Percentiles rank a stretch among this genome's conserved stretches.
phyloP scores from a whole-genome alignment of 2,797 vertebrate genomes.

The Potorous gilbertii region DNA sequence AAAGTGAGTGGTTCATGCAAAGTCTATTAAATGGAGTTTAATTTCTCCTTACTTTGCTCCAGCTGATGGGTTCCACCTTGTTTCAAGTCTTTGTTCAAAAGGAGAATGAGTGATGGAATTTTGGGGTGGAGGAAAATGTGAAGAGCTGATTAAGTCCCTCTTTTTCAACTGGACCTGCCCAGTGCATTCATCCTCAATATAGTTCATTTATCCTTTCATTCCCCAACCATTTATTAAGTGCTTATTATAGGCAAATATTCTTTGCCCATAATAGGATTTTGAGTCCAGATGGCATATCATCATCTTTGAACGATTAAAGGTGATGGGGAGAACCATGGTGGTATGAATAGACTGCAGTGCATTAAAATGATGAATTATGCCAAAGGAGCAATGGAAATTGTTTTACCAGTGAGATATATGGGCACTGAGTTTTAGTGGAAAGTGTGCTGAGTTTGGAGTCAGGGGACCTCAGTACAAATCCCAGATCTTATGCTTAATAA shows the following conservation, averaged over 20 bases:
- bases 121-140: background rate
- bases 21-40: too few species aligned
- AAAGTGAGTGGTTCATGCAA: background rate
- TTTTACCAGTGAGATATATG: background rate
- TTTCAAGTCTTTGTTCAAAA: background rate
- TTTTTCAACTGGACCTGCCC: fast-evolving
- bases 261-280: background rate
- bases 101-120: background rate
- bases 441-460: background rate
- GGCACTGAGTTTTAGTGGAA: background rate
- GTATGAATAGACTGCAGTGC: background rate
- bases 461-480: background rate
- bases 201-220: background rate
- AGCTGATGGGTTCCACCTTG: background rate
- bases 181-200: too few species aligned
- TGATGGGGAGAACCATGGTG: background rate
- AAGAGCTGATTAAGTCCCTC: too few species aligned
- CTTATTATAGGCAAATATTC: background rate
- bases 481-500: background rate
- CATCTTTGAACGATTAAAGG: background rate
- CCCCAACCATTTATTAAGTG: background rate
- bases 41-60: background rate
- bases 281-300: background rate
- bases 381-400: background rate
- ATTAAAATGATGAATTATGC: background rate